Evolutionary conservation across 2,113 vertebrate species (phyloP).

Genomic region (Turnix velox): DNA sequence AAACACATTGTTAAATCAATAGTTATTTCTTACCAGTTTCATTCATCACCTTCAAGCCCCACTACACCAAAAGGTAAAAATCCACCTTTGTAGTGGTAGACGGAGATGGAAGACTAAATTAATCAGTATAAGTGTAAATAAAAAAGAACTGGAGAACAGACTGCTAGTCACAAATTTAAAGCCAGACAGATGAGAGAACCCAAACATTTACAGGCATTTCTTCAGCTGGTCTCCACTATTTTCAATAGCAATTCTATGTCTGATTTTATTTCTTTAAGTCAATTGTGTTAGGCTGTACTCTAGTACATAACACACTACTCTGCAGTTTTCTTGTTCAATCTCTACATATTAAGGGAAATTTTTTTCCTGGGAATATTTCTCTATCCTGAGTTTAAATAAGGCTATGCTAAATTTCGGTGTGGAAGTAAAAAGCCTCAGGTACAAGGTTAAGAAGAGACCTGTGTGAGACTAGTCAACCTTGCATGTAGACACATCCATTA

Average conservation of each 20-base stretch:
- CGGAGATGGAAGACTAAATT: neutral
- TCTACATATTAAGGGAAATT: neutral
- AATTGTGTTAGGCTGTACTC: neutral
- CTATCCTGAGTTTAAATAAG: neutral
- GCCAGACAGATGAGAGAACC: neutral
- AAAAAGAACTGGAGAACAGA: neutral
- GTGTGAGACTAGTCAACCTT: neutral
- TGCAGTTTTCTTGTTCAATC: neutral
- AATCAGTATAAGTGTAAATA: neutral
- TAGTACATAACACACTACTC: neutral
- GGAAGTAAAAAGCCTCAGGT: neutral
- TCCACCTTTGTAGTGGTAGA: neutral
- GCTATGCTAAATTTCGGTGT: neutral
- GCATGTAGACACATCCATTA: neutral
- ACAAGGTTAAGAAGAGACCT: neutral
- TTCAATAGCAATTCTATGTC: neutral
- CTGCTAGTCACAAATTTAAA: neutral
- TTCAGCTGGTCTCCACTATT: neutral
- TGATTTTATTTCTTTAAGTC: neutral
- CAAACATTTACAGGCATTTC: neutral
- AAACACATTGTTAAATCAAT: conserved; percentile 10
- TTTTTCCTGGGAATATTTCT: neutral
- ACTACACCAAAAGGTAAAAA: neutral
- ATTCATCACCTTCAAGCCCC: neutral
- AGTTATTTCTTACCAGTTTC: neutral